Evolutionary conservation across 2,888 invertebrate species (phyloP).

Genomic region (Caenorhabditis sp.): DNA sequence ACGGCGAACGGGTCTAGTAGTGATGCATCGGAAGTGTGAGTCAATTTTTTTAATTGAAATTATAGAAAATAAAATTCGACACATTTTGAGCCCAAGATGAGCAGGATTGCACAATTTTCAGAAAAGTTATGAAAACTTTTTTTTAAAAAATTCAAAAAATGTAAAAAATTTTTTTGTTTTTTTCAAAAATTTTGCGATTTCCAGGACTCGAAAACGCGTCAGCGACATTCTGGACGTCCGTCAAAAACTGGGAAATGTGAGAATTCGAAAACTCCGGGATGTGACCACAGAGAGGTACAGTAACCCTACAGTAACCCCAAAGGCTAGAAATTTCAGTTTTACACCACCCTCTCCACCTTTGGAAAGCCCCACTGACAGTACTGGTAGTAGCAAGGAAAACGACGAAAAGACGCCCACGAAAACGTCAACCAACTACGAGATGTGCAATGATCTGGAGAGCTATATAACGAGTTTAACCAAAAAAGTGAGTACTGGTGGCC

Average conservation of each 20-base stretch:
- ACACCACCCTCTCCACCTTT: constrained; percentile 18
- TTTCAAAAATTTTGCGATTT: constrained; percentile 2
- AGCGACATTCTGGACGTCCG: constrained; percentile 46
- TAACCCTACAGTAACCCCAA: not conserved
- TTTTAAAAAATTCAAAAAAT: no score
- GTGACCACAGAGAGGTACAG: constrained; percentile 47
- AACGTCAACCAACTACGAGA: constrained; percentile 56
- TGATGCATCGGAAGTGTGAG: constrained; percentile 39
- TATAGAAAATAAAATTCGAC: no score
- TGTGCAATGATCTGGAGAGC: constrained; percentile 62
- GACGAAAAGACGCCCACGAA: constrained; percentile 34
- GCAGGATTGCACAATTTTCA: no score
- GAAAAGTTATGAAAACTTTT: not conserved
- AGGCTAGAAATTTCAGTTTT: constrained; percentile 34
- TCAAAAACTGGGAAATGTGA: constrained; percentile 59
- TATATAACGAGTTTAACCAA: constrained; percentile 63
- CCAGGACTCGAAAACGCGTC: constrained; percentile 59
- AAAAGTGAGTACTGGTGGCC: constrained; percentile 21
- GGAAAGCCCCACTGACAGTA: constrained; percentile 31
- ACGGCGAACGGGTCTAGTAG: constrained; percentile 21
- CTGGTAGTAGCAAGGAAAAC: constrained; percentile 32
- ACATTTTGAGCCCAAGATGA: no score
- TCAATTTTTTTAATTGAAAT: not conserved
- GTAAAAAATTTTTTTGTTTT: not conserved
- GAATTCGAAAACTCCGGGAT: constrained; percentile 60